Base-by-base conservation (phyloP, 2,797 vertebrate genomes). In the Fistularia commersonii region DNA sequence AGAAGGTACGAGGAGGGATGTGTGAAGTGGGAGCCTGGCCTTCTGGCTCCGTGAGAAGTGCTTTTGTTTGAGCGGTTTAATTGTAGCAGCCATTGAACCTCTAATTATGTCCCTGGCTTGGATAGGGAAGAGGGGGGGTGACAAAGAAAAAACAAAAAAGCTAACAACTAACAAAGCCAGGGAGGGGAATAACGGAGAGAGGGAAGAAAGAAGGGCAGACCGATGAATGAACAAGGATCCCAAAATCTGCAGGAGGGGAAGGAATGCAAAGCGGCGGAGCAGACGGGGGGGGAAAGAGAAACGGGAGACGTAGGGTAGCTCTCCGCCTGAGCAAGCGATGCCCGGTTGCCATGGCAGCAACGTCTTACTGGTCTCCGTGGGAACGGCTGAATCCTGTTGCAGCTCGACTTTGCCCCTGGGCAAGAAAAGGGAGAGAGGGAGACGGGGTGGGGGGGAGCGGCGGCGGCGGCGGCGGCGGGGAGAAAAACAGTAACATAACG, bases 321-420 rank as follows among this genome's bases (percentile, higher is more conserved):
- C 83, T 79, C 61, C 50, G 48, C 82, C 79, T 48, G 6, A 84
- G 77, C 86, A 79, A 88, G 85, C 69, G 77, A 86, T 89, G 87
- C 82, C 77, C 69, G 46, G 89, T 90, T 90, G 86, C 88, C 86
- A 91, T 91, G 87, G 90, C 54, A 90, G 88, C 89, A 51, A 81
- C 72, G 76, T 90, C 85, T 88, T 81, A 79, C 79, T 54, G 50
- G 88, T 90, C 89, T 88, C 89, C 79, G 82, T 90, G 86, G 89
- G 87, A 91, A 90, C 87, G 72, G 80, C 76, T 85, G 85, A 89
- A 90, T 90, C 85, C 87, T 86, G 84, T 89, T 86, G 88, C 87
- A 83, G 83, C 78, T 87, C 64, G 73, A 85, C 83, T 88, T 87
- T 86, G 77, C 76, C 83, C 83, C 67, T 59, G 76, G 86, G 85